Evolutionary conservation across 2,888 invertebrate species (phyloP).

Genomic region (Drosophila diplacantha): DNA sequence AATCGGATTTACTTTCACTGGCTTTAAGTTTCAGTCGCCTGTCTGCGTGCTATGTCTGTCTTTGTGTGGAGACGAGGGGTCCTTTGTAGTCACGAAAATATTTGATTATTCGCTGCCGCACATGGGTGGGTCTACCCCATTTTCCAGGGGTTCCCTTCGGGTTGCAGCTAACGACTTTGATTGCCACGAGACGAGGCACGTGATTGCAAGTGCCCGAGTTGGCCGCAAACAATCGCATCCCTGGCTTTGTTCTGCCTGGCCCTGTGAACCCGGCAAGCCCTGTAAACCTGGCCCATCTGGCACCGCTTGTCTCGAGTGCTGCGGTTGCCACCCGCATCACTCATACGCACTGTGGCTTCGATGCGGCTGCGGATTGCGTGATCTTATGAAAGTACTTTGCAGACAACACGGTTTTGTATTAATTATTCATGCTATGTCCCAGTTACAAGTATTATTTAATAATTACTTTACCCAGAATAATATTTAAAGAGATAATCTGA

Average conservation of each 20-base stretch:
- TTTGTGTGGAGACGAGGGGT: neutral
- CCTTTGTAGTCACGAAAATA: conserved; percentile 51
- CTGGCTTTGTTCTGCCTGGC: conserved; percentile 34
- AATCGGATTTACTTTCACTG: conserved; percentile 47
- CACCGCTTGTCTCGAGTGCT: conserved; percentile 23
- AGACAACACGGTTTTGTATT: neutral
- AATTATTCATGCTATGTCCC: neutral
- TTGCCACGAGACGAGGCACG: conserved; percentile 59
- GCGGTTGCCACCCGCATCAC: conserved; percentile 49
- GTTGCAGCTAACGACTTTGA: conserved; percentile 65
- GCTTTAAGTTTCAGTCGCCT: conserved; percentile 35
- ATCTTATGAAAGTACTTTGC: neutral
- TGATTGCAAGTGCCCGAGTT: conserved; percentile 53
- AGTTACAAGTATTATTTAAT: neutral
- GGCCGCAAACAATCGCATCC: conserved; percentile 58
- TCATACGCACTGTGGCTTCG: conserved; percentile 55
- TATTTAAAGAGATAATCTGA: neutral
- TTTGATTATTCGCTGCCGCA: conserved; percentile 64
- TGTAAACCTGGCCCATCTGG: conserved; percentile 28
- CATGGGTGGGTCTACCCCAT: conserved; percentile 6
- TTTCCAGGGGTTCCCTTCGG: conserved; percentile 9
- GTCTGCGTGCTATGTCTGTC: conserved; percentile 11
- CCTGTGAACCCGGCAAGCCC: conserved; percentile 1
- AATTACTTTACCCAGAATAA: too few species aligned
- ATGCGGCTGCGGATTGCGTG: conserved; percentile 7